Percentiles rank a stretch among this genome's conserved stretches.
phyloP scores from a whole-genome alignment of 2,797 vertebrate genomes.

The Psittacula echo region DNA sequence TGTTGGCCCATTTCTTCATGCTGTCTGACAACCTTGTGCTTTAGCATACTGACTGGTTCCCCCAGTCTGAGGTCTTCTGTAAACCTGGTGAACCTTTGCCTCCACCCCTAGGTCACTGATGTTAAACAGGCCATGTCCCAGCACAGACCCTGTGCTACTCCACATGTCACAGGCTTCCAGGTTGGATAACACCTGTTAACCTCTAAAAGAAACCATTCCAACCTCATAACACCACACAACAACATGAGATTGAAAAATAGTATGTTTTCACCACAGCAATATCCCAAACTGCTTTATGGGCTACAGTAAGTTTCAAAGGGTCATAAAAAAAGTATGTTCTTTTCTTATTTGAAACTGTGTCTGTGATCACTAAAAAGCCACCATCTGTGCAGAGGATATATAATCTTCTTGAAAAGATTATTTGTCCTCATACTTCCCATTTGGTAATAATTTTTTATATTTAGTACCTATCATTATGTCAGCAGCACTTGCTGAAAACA shows the following conservation, averaged over 20 bases:
- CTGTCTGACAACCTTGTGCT: not conserved
- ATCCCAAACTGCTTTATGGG: not conserved
- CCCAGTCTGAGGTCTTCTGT: not conserved
- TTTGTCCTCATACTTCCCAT: not conserved
- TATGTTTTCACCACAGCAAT: not conserved
- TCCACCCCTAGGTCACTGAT: not conserved
- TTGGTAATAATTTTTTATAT: constrained; percentile 20
- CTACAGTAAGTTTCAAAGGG: not conserved
- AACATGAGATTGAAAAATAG: not conserved
- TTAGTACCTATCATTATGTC: constrained; percentile 4
- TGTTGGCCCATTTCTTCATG: not conserved
- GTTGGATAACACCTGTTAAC: not conserved
- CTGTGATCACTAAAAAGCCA: not conserved
- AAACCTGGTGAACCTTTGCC: not conserved
- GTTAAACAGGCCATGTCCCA: not conserved
- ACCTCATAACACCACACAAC: not conserved
- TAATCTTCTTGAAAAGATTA: constrained; percentile 23
- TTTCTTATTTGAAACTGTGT: not conserved
- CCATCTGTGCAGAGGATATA: constrained; percentile 1
- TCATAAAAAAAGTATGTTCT: not conserved
- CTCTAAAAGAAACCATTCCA: not conserved
- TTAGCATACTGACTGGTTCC: not conserved
- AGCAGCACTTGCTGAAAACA: not conserved
- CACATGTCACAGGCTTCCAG: not conserved
- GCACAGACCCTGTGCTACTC: not conserved